A percentile compares a stretch with the other conserved stretches of the same genome.
These are phyloP conservation scores for Gallinago stenura DNA, from an alignment of 2,797 vertebrate species.

Conservation along the genomic window DNA sequence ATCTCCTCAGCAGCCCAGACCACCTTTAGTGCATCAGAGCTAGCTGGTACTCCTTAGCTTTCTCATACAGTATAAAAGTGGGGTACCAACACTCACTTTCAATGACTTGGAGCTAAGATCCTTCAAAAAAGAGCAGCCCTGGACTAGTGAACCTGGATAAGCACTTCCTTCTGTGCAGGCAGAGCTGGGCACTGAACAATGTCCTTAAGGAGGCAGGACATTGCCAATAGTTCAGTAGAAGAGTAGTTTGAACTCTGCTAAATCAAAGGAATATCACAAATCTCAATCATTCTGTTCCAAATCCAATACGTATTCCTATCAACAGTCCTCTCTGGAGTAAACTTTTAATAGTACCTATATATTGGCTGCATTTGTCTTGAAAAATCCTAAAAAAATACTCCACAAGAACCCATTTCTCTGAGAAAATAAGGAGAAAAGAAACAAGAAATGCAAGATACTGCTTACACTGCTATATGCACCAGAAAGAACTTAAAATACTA, in stretches of 20 bases:
- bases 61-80: neutral
- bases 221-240: neutral
- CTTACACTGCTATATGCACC: neutral
- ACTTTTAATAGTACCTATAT: neutral
- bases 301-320: neutral
- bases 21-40: neutral
- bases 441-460: neutral
- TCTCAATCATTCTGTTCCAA: neutral
- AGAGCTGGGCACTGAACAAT: neutral
- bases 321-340: neutral
- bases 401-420: neutral
- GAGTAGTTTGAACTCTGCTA: neutral
- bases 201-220: neutral
- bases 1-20: neutral
- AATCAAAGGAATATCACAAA: neutral
- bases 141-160: neutral
- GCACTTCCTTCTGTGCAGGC: neutral
- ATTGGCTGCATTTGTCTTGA: neutral
- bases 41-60: neutral
- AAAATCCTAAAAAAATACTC: neutral
- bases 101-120: neutral
- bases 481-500: slow-evolving; percentile 22
- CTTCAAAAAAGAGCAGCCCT: neutral
- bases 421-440: slow-evolving; percentile 6
- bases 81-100: neutral